phyloP scores from a whole-genome alignment of 2,797 vertebrate genomes.

The Trachops cirrhosus region DNA sequence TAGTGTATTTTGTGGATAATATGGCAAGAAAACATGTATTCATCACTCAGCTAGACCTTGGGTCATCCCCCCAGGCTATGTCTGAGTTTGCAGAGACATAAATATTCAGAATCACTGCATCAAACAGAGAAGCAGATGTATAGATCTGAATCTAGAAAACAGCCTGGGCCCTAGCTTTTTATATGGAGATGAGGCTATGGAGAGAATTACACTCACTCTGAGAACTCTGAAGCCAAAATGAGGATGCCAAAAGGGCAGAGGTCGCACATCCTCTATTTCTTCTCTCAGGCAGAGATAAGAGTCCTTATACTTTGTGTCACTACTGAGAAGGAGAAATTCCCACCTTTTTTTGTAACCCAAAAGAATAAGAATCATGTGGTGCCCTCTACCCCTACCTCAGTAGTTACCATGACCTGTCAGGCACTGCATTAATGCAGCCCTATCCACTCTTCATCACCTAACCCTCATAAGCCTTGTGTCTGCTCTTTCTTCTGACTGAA shows the following conservation, averaged over 20 bases:
- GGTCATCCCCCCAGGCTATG: background rate
- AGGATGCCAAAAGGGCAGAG: background rate
- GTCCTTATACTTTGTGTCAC: background rate
- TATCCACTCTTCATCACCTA: rapidly evolving
- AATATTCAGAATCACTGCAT: background rate
- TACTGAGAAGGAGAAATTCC: background rate
- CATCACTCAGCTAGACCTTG: background rate
- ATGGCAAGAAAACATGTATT: background rate
- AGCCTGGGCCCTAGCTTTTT: background rate
- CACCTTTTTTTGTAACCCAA: background rate
- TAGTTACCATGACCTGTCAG: background rate
- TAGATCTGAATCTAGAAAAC: background rate
- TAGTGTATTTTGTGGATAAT: background rate
- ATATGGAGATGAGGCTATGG: background rate
- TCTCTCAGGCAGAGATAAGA: background rate
- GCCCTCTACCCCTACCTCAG: rapidly evolving
- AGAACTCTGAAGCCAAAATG: background rate
- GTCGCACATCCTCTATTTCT: background rate
- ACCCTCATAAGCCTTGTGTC: background rate
- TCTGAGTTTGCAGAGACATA: background rate
- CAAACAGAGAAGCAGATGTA: background rate
- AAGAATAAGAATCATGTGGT: background rate
- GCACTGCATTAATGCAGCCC: background rate
- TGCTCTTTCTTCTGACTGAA: background rate
- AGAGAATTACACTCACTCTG: background rate